phyloP scores from a whole-genome alignment of 1,140 invertebrate genomes.

The Drosophila takahashii region DNA sequence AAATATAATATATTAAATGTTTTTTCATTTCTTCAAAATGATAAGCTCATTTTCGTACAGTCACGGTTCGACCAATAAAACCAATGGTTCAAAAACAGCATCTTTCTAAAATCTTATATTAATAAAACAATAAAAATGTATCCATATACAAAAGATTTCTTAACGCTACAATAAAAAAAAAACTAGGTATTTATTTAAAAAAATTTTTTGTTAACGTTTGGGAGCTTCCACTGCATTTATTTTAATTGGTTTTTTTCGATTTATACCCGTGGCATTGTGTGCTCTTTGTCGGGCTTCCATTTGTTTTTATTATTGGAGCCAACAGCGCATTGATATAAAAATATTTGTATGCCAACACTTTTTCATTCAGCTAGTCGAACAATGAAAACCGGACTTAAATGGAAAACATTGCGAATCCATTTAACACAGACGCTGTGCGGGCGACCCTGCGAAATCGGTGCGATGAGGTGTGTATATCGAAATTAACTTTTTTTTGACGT shows the following conservation, averaged over 20 bases:
- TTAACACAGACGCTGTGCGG: constrained; percentile 5
- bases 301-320: constrained; percentile 22
- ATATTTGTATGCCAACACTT: constrained; percentile 33
- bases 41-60: not conserved
- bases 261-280: constrained; percentile 35
- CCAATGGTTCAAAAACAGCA: too few species aligned
- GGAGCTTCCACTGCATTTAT: not conserved
- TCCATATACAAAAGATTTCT: too few species aligned
- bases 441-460: not conserved
- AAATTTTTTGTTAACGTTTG: not conserved
- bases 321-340: constrained; percentile 11
- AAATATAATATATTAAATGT: too few species aligned
- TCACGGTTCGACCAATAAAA: not conserved
- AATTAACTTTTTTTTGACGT: constrained; percentile 27
- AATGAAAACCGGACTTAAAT: constrained; percentile 22
- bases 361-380: constrained; percentile 28
- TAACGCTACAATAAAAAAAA: not conserved
- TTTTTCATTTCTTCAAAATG: too few species aligned
- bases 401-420: constrained; percentile 36
- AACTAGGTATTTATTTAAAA: not conserved
- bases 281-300: constrained; percentile 34
- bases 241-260: constrained; percentile 23
- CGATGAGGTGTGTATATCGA: constrained; percentile 26
- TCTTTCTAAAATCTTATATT: too few species aligned
- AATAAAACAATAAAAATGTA: too few species aligned